These are phyloP conservation scores for Muscina levida DNA, from an alignment of 2,888 invertebrate species.

Conservation along the genomic window DNA sequence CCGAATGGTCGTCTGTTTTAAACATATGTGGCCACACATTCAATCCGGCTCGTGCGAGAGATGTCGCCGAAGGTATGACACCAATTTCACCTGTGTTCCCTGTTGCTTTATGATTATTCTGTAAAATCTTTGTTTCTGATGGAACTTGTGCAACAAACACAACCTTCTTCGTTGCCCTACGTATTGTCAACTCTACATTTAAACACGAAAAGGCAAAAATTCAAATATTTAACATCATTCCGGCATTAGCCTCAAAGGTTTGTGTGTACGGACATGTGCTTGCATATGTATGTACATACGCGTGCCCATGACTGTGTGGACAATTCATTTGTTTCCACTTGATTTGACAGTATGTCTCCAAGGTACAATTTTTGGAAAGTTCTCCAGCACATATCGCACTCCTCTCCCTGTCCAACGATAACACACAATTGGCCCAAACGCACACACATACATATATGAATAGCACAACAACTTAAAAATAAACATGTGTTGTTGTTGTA, in stretches of 20 bases:
- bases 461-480: slow-evolving; percentile 35
- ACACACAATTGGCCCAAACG: slow-evolving; percentile 26
- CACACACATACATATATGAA: background rate
- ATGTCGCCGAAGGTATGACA: background rate
- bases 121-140: too few relatives aligned
- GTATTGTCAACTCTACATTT: background rate
- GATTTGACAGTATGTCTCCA: slow-evolving; percentile 66
- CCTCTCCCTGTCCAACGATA: background rate
- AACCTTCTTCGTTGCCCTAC: slow-evolving; percentile 2
- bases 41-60: background rate
- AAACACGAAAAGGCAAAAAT: slow-evolving; percentile 61
- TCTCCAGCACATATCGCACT: slow-evolving; percentile 7
- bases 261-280: slow-evolving; percentile 24
- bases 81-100: too few relatives aligned
- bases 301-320: slow-evolving; percentile 18
- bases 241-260: slow-evolving; percentile 59
- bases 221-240: slow-evolving; percentile 64
- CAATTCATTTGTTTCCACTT: slow-evolving; percentile 65
- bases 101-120: too few relatives aligned
- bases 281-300: background rate
- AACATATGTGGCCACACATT: slow-evolving; percentile 31
- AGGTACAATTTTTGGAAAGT: slow-evolving; percentile 61
- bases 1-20: slow-evolving; percentile 3
- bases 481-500: slow-evolving; percentile 37
- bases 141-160: too few relatives aligned